Evolutionary conservation across 2,113 vertebrate species (phyloP).

Genomic region (Hymenochirus boettgeri): DNA sequence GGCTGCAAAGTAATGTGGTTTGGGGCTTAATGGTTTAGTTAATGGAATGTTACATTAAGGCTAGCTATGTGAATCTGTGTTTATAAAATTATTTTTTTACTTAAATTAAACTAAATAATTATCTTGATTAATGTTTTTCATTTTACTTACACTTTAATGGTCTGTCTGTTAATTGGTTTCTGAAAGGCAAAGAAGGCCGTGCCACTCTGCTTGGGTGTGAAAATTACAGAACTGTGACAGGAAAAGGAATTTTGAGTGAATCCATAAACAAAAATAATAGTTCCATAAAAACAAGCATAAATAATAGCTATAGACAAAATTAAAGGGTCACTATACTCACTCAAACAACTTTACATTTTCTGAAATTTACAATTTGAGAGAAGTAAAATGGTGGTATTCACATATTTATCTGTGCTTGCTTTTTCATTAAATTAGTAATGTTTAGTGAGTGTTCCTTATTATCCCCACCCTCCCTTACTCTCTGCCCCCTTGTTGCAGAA

Average conservation of each 20-base stretch:
- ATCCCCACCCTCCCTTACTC: no score
- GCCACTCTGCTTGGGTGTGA: neutral
- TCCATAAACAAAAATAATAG: no score
- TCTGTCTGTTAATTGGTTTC: conserved; percentile 12
- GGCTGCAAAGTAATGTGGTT: neutral
- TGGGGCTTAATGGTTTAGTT: neutral
- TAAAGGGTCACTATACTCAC: no score
- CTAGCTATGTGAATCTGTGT: conserved; percentile 5
- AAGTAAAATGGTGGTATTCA: no score
- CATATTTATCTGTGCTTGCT: no score
- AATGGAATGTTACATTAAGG: neutral
- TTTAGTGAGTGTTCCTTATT: no score
- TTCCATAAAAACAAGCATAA: no score
- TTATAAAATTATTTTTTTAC: neutral
- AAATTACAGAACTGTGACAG: conserved; percentile 27
- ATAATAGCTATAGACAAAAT: no score
- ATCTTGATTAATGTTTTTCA: conserved; percentile 15
- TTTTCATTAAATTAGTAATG: no score
- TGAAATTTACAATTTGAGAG: no score
- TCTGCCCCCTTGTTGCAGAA: no score
- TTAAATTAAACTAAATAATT: conserved; percentile 25
- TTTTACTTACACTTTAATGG: conserved; percentile 13
- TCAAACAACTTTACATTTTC: no score
- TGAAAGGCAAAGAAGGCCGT: conserved; percentile 15
- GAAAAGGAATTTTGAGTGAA: neutral